phyloP scores from a whole-genome alignment of 2,888 invertebrate genomes.

The Synergus gifuensis region DNA sequence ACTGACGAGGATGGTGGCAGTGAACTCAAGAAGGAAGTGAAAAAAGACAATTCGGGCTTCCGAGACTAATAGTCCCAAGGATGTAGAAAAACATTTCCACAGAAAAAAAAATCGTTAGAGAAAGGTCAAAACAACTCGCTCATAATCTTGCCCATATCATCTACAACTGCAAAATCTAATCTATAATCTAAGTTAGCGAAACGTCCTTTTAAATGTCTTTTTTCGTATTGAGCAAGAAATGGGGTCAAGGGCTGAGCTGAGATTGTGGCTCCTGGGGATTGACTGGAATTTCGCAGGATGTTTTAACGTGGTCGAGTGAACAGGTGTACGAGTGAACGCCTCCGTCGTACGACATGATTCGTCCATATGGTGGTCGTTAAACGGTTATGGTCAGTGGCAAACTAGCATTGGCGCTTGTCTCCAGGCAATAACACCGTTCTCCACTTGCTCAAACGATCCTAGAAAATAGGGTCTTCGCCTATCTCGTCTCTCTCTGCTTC shows the following conservation, averaged over 20 bases:
- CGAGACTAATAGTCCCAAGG: slow-evolving; percentile 10
- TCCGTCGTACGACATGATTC: slow-evolving; percentile 55
- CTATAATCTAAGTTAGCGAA: background rate
- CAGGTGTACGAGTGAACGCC: slow-evolving; percentile 53
- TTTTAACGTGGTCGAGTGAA: slow-evolving; percentile 48
- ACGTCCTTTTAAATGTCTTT: slow-evolving; percentile 3
- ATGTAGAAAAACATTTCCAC: background rate
- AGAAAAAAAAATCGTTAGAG: background rate
- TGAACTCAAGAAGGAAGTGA: slow-evolving; percentile 63
- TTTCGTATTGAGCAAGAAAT: slow-evolving; percentile 28
- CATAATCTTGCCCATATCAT: too few species aligned
- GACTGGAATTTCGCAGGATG: slow-evolving; percentile 35
- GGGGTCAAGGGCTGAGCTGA: slow-evolving; percentile 32
- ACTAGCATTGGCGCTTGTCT: slow-evolving; percentile 40
- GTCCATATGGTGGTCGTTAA: slow-evolving; percentile 54
- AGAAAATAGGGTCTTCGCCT: slow-evolving; percentile 29
- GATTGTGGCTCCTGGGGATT: slow-evolving; percentile 7
- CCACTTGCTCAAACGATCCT: slow-evolving; percentile 46
- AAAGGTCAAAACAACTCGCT: background rate
- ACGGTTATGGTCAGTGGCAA: slow-evolving; percentile 52
- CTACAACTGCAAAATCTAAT: background rate
- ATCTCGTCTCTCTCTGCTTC: slow-evolving; percentile 12
- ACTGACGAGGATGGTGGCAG: slow-evolving; percentile 66
- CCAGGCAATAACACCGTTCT: slow-evolving; percentile 52
- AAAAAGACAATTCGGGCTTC: slow-evolving; percentile 20